Evolutionary conservation across 2,797 vertebrate species (phyloP).

Genomic region (Rhynchotus rufescens): DNA sequence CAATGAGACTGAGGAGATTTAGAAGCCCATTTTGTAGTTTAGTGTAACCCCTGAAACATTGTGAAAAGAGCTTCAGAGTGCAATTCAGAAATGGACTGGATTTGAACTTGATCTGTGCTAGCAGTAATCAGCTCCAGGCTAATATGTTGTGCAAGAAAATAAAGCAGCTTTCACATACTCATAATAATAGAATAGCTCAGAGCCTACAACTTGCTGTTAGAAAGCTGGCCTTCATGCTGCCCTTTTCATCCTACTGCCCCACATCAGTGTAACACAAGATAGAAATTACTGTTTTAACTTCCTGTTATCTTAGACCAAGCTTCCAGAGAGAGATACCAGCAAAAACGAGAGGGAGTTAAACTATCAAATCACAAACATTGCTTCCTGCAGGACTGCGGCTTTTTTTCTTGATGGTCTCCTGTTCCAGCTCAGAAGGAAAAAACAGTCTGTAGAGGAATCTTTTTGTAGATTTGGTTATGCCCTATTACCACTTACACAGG

Average conservation of each 20-base stretch:
- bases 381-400: background rate
- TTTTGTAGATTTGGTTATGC: background rate
- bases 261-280: background rate
- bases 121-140: background rate
- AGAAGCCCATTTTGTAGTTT: background rate
- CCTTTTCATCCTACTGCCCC: background rate
- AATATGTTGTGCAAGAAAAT: background rate
- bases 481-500: background rate
- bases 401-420: background rate
- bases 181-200: background rate
- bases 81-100: background rate
- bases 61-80: background rate
- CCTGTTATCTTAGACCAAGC: background rate
- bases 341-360: background rate
- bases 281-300: background rate
- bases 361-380: background rate
- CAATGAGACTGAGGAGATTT: background rate
- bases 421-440: background rate
- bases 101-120: background rate
- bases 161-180: background rate
- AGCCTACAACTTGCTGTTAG: background rate
- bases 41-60: background rate
- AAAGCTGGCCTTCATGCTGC: background rate
- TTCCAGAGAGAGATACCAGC: background rate
- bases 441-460: background rate